Conservation (phyloP, 2,888 invertebrate genomes). For the Amphimallon solstitiale region DNA sequence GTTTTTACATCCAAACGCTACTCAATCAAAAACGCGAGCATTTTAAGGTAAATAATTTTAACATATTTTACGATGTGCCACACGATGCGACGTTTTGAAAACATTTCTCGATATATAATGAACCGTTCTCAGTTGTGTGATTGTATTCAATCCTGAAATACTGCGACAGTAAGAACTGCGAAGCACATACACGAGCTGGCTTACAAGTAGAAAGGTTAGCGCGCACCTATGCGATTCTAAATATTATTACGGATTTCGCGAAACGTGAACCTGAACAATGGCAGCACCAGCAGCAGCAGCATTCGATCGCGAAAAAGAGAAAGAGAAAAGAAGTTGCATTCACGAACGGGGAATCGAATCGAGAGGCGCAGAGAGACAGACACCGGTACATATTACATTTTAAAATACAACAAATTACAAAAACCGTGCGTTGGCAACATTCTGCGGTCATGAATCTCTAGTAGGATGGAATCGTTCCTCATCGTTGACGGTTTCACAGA, state of each 20-base stretch:
- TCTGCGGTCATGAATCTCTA: slow-evolving; percentile 48
- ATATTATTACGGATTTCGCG: slow-evolving; percentile 33
- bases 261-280: slow-evolving; percentile 33
- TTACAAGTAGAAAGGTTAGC: slow-evolving; percentile 10
- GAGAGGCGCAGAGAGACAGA: slow-evolving; percentile 34
- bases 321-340: slow-evolving; percentile 16
- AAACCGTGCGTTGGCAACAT: slow-evolving; percentile 48
- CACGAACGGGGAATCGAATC: slow-evolving; percentile 4
- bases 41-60: no score
- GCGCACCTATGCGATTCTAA: slow-evolving; percentile 34
- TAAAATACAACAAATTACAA: slow-evolving; percentile 47
- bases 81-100: neutral
- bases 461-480: slow-evolving; percentile 47
- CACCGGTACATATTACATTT: slow-evolving; percentile 40
- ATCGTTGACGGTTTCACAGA: slow-evolving; percentile 46
- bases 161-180: neutral
- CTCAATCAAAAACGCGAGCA: no score
- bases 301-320: slow-evolving; percentile 21
- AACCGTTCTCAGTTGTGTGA: neutral
- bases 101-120: neutral
- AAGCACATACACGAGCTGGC: slow-evolving; percentile 8
- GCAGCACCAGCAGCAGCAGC: no score
- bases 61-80: no score
- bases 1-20: no score
- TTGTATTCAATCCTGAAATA: slow-evolving; percentile 23